phyloP scores from a whole-genome alignment of 2,797 vertebrate genomes.

The Rhadinocentrus ornatus region DNA sequence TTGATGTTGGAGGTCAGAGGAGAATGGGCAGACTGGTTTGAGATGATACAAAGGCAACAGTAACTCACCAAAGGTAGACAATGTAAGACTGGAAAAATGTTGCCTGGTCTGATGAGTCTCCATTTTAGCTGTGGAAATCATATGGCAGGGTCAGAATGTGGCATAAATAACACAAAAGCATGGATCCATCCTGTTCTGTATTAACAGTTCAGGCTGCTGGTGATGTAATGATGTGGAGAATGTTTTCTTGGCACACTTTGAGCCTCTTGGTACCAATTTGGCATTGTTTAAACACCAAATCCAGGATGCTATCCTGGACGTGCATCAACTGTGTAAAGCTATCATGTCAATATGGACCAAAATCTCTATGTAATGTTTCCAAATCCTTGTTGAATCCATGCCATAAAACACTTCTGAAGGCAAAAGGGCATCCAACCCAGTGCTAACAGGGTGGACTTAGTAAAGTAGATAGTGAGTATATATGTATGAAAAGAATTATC shows the following conservation, averaged over 20 bases:
- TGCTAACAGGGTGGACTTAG: too few relatives aligned
- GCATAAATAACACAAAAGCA: background rate
- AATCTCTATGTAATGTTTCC: background rate
- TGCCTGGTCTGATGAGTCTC: background rate
- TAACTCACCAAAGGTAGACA: background rate
- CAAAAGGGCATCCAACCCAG: background rate
- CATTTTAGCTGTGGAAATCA: background rate
- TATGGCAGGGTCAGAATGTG: background rate
- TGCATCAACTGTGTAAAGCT: background rate
- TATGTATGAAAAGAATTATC: too few relatives aligned
- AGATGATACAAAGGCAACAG: background rate
- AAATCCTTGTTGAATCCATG: background rate
- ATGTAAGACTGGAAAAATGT: background rate
- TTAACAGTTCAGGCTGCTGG: background rate
- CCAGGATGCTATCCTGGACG: background rate
- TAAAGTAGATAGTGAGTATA: too few relatives aligned
- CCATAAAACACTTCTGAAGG: background rate
- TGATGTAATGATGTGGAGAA: too few relatives aligned
- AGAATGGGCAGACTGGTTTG: background rate
- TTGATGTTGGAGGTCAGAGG: background rate
- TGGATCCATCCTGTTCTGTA: background rate
- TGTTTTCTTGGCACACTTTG: too few relatives aligned
- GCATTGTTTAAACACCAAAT: background rate
- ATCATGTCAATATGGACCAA: background rate
- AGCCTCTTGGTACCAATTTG: too few relatives aligned